Evolutionary conservation across 2,113 vertebrate species (phyloP).

Genomic region (Bambusicola thoracicus): DNA sequence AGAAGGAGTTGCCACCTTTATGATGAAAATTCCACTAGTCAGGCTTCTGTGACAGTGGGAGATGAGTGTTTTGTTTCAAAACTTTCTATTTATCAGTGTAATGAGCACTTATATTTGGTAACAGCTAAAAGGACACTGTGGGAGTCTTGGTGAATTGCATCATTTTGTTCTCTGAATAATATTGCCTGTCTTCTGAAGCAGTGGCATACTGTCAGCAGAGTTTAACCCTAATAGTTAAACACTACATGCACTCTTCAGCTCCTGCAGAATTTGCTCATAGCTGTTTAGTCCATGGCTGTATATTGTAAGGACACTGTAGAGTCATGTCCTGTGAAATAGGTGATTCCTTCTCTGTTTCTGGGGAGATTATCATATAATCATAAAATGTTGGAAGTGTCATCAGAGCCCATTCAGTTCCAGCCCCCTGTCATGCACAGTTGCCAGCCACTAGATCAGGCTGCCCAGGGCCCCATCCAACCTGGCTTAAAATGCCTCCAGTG

Average conservation of each 20-base stretch:
- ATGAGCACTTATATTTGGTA: background rate
- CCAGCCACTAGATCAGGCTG: background rate
- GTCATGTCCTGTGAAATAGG: background rate
- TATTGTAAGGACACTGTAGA: background rate
- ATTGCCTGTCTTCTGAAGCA: background rate
- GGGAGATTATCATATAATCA: background rate
- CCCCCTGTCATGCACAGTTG: background rate
- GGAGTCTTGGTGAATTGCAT: background rate
- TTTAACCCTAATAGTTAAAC: background rate
- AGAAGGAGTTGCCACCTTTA: background rate
- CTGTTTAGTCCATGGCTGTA: rapidly evolving
- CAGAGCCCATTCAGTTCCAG: too few relatives aligned
- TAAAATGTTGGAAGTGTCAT: background rate
- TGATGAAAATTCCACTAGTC: rapidly evolving
- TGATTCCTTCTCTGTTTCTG: background rate
- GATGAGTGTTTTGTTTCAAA: background rate
- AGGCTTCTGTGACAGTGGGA: background rate
- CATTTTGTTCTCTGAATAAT: background rate
- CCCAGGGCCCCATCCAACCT: background rate
- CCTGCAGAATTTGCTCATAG: background rate
- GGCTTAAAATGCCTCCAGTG: background rate
- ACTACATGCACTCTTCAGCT: background rate
- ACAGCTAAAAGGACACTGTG: background rate
- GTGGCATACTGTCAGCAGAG: too few relatives aligned
- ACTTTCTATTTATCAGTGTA: background rate